Base-by-base conservation (phyloP, 2,888 invertebrate genomes). In the Amphipoea oculea region DNA sequence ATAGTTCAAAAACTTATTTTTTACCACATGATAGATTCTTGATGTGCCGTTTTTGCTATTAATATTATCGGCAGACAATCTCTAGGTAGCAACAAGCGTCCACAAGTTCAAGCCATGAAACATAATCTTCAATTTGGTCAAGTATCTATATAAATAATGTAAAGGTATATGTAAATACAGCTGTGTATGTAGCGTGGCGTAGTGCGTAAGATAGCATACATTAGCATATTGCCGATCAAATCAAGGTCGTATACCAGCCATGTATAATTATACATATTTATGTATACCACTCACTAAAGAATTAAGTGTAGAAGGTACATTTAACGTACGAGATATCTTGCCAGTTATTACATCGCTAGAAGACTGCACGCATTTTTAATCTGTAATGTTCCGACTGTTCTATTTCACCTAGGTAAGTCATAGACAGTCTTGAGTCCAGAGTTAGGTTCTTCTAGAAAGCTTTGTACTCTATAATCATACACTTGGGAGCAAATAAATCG, bases 191-290 rank as follows among this genome's bases (percentile, higher is more conserved):
- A 81, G 78, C 73, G 69, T 86, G 62, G 78, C 40, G 78, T 71
- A 69, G 75, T 88, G 88, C 81, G 86, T 87, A 84, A 84, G 83
- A 84, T 88, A 88, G 83, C 78, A 80, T 81, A 82, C 81, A 92
- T 93, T 91, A 90, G 85, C 92, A 93, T 93, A 91, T 89, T 87
- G 82, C 91, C 90, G 93, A 92, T 91, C 91, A 89, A 85, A 92
- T 91, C 93, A 94, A 94, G 93, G 93, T 91, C 89, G 84, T 72
- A 78, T 78, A 78, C 78, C 83, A 79, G 76, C 73, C 68, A 51
- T 81, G 70, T 86, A 85, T 83, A 80, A 82, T 82, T 82, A 87
- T 84, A 85, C 68, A 74, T 84, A 82, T 79, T 81, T 86, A 83
- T 77, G 76, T 81, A 75, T 79, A 80, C 75, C 77, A 76, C 23